Base-by-base conservation (phyloP, 2,797 vertebrate species). In the Etheostoma perlongum region DNA sequence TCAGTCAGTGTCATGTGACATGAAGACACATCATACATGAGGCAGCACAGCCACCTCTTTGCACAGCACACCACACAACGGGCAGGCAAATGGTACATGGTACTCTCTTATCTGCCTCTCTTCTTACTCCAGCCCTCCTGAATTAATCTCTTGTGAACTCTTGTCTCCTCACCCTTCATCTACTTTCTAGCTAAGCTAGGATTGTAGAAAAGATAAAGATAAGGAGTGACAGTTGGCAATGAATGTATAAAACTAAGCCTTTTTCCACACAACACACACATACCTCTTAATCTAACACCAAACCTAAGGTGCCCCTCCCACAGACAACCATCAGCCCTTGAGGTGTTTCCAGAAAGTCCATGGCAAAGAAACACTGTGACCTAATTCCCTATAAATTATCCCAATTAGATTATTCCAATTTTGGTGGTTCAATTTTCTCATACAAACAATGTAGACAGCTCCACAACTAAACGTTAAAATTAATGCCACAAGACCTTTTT, bases 81-180 rank as follows among this genome's bases (percentile, higher is more conserved):
- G 18, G 21, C 70, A 79, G 36, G 16, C 33, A 60, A 23, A 0
- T 6, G 40, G 16, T 62, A 4, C 40, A 44, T 16, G 21, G 15
- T 36, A 10, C 47, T 5, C 46, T 75, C 72, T 81, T 60, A 84
- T 86, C 77, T 60, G 52, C 25, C 66, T 65, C 55, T 33, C 65
- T 46, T 57, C 58, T 72, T 18, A 23, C 67, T 59, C 57, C 70
- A 57, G 46, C 6, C 19, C 59, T 18, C 27, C 49, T 62, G 49
- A 52, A 70, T 65, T 49, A 19, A 84, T 75, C 84, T 84, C 74
- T 25, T 53, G 44, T 60, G 59, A 85, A 61, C 63, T 66, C 72
- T 68, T 33, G 42, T 67, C 72, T 76, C 60, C 5, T 65, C 47
- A 25, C 53, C 72, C 44, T 65, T 44, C 64, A 12, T 59, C 47